phyloP scores from a whole-genome alignment of 2,113 vertebrate genomes.

The Corythornis madagascariensis region DNA sequence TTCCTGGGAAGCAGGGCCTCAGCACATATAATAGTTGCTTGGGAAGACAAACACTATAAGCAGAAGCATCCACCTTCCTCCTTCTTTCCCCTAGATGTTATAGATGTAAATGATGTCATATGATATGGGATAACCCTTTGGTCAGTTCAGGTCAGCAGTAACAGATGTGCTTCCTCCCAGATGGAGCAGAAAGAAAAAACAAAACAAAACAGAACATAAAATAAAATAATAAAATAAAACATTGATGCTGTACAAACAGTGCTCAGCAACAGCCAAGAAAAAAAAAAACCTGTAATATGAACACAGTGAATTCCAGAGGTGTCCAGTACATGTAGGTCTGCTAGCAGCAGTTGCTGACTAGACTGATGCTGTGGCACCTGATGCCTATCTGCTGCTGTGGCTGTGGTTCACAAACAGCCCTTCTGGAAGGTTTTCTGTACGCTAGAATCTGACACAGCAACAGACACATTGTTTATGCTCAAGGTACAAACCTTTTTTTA shows the following conservation, averaged over 20 bases:
- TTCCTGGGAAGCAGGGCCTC: background rate
- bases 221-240: background rate
- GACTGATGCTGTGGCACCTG: background rate
- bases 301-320: background rate
- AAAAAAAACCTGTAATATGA: background rate
- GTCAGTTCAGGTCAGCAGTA: background rate
- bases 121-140: background rate
- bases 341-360: background rate
- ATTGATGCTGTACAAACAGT: background rate
- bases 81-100: background rate
- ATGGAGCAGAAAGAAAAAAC: background rate
- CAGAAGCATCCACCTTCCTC: background rate
- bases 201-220: too few relatives aligned
- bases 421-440: background rate
- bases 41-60: background rate
- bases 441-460: background rate
- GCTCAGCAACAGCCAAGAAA: background rate
- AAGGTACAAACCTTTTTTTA: background rate
- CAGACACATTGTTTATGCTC: background rate
- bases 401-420: rapidly evolving
- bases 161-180: background rate
- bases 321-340: rapidly evolving
- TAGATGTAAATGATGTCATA: background rate
- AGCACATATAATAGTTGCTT: rapidly evolving
- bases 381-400: rapidly evolving